Evolutionary conservation across 2,888 invertebrate species (phyloP).

Genomic region (Macaria liturata): DNA sequence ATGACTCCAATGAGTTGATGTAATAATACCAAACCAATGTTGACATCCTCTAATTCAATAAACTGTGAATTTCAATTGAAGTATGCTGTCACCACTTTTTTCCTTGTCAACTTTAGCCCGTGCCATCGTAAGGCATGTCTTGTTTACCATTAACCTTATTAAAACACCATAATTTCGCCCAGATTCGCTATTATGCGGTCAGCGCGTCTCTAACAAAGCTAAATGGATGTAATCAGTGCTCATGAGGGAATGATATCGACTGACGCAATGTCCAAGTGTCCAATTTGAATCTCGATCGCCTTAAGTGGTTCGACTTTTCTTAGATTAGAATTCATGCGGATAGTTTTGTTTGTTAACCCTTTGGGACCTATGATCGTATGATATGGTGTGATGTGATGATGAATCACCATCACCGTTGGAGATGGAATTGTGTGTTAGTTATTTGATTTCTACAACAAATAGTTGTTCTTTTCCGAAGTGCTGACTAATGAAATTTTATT

Average conservation of each 20-base stretch:
- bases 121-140: conserved; percentile 44
- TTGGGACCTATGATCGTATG: conserved; percentile 5
- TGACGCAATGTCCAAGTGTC: conserved; percentile 77
- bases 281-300: conserved; percentile 74
- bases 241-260: conserved; percentile 61
- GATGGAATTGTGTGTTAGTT: too few species aligned
- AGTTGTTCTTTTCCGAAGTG: too few species aligned
- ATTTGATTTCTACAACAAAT: too few species aligned
- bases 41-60: too few species aligned
- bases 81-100: conserved; percentile 37
- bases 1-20: conserved; percentile 8
- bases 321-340: conserved; percentile 65
- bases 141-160: conserved; percentile 66
- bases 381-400: too few species aligned
- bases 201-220: conserved; percentile 59
- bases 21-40: too few species aligned
- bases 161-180: conserved; percentile 59
- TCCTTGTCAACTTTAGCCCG: conserved; percentile 35
- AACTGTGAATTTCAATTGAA: conserved; percentile 10
- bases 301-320: conserved; percentile 77
- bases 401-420: too few species aligned
- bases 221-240: conserved; percentile 74
- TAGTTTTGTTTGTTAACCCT: conserved; percentile 28
- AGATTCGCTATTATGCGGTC: conserved; percentile 70
- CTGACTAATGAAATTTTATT: too few species aligned